A percentile compares a stretch with the other conserved stretches of the same genome.
phyloP scores from a whole-genome alignment of 2,888 invertebrate species.

The Lepidocyrtoides sp. region DNA sequence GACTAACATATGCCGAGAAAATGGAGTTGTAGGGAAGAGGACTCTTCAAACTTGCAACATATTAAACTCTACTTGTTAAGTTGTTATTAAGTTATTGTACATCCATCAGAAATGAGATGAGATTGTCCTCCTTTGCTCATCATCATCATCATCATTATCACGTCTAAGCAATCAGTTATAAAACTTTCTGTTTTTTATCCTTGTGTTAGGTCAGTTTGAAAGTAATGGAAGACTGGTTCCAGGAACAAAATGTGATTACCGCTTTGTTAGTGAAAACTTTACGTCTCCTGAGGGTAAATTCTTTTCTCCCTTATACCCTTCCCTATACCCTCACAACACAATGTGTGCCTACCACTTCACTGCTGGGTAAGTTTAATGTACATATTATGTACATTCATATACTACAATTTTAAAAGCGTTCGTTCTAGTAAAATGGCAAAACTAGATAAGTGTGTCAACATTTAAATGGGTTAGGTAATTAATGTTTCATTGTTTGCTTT shows the following conservation, averaged over 20 bases:
- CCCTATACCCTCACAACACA: conserved; percentile 97
- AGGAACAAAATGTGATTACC: conserved; percentile 94
- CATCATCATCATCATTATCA: too few relatives aligned
- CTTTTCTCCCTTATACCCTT: conserved; percentile 98
- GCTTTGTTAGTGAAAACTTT: conserved; percentile 92
- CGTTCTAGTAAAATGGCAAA: not conserved
- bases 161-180: not conserved
- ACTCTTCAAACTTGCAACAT: not conserved
- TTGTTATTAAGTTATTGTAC: not conserved
- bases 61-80: not conserved
- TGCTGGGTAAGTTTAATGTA: conserved; percentile 90
- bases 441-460: not conserved
- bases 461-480: not conserved
- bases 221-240: conserved; percentile 93
- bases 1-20: not conserved
- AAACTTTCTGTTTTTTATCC: not conserved
- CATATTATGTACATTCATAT: not conserved
- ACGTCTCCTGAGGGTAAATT: conserved; percentile 92
- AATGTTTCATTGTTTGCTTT: conserved; percentile 18
- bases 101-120: too few relatives aligned
- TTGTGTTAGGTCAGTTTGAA: conserved; percentile 91
- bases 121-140: not conserved
- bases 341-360: conserved; percentile 96
- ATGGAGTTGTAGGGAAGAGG: not conserved
- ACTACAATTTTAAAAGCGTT: not conserved